Evolutionary conservation across 2,888 invertebrate species (phyloP), one percentile per base, ranked within the genome.

Genomic region (Leptopterna dolabrata): DNA sequence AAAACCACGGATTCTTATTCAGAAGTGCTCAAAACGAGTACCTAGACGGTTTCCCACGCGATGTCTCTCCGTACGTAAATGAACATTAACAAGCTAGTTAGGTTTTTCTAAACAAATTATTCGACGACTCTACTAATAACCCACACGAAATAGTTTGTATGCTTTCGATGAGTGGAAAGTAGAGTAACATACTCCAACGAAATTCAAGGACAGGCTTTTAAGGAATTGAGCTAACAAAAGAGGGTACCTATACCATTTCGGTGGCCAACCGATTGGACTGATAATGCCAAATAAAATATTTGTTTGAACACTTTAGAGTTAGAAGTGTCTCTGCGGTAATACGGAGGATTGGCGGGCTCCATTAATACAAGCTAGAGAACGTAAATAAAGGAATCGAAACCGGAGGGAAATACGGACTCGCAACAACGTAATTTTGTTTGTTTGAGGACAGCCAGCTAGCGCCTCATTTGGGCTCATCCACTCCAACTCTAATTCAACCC

Each of bases 371-470:
- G 7, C 19, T 24, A 51, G 51, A 51, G 51, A 19, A 7, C 7
- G 55, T 24, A 63, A 63, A 63, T 63, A 63, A 24, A 63, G 63
- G 63, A 63, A 63, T 63, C 63, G 63, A 63, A 63, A 63, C 63
- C 24, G 63, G 13, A 19, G 63, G 24, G 24, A 63, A 63, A 63
- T 63, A 63, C 63, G 13, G 47, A 63, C 63, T 63, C 63, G 55
- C 13, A 11, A 24, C 63, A 63, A 63, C 63, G 63, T 63, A 63
- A 63, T 63, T 63, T 7, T 63, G 63, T 63, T 63, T 63, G 13
- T 27, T 63, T 63, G 24, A 13, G 63, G 63, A 24, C 24, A n/a
- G 24, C 63, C 63, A 6, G 16, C 51, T 51, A 11, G 19, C 63
- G 19, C 24, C 63, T 63, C 63, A 63, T 24, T 63, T 24, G 24